Evolutionary conservation across 2,888 invertebrate species (phyloP), one percentile per base, ranked within the genome.

Genomic region (Tribolium freemani): DNA sequence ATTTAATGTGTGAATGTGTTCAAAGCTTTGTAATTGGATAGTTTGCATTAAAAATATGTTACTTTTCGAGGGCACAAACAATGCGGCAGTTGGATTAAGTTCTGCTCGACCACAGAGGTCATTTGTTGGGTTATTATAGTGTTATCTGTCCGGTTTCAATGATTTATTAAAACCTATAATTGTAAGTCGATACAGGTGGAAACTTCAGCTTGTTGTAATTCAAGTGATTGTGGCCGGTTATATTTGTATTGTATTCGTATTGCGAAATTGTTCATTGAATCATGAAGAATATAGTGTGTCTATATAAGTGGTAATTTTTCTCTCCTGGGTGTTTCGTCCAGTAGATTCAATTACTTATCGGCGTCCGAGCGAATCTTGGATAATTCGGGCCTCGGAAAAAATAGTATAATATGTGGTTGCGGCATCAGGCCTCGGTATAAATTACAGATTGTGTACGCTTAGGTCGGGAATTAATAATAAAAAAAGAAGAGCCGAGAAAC

Each of bases 381-480:
- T 60, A 63, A 63, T 63, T 63, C 63, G 46, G 48, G 9, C 16
- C 44, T 26, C 38, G 60, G 50, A 66, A 66, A 71, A 71, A 66
- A 71, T 64, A 74, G 72, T 75, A 76, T 68, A 74, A 73, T 75
- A 76, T 68, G 68, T 50, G 57, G 68, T 68, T 68, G 58, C 68
- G 68, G 56, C 66, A 58, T 46, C 68, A 76, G 73, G 50, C 10
- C 48, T 66, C 64, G 68, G 56, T 73, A 78, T 78, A 78, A 78
- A 78, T 78, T 72, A 76, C 69, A 72, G 75, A 77, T 76, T 76
- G 73, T 73, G 69, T 78, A 78, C 73, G 74, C 63, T 67, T 70
- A 64, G 61, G 74, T 75, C 75, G 73, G 71, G 77, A 75, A 80
- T 79, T 81, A 81, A 79, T 80, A 80, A 79, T 77, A 78, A 75